Evolutionary conservation across 2,113 vertebrate genomes (phyloP).

Genomic region (Sylvia atricapilla): DNA sequence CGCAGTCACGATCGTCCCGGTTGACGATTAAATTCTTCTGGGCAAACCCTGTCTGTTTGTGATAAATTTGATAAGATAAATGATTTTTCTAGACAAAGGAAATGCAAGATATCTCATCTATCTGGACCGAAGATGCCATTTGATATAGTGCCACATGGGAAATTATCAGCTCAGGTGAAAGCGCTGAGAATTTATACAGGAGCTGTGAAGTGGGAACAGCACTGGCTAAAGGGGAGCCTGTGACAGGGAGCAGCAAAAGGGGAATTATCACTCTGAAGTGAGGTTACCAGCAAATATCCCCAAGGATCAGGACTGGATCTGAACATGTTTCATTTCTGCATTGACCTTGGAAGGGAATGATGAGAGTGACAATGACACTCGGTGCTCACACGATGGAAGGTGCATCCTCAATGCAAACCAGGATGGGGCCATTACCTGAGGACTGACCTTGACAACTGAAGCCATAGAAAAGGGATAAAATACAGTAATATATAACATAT

Average conservation of each 20-base stretch:
- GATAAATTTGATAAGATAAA: constrained; percentile 58
- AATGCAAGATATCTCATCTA: constrained; percentile 40
- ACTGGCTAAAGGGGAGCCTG: neutral
- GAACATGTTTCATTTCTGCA: constrained; percentile 7
- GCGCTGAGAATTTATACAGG: neutral
- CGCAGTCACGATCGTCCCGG: neutral
- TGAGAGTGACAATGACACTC: neutral
- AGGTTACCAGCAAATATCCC: constrained; percentile 15
- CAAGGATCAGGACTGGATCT: neutral
- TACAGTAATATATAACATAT: neutral
- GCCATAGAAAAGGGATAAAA: neutral
- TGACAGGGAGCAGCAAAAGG: neutral
- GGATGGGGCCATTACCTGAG: neutral
- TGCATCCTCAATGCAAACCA: neutral
- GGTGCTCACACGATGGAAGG: neutral
- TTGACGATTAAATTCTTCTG: neutral
- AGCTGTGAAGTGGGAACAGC: neutral
- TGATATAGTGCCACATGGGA: constrained; percentile 52
- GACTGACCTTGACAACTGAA: constrained; percentile 18
- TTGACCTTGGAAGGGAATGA: constrained; percentile 14
- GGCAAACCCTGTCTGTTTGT: neutral
- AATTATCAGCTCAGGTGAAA: constrained; percentile 37
- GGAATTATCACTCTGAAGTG: constrained; percentile 25
- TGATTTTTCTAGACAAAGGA: constrained; percentile 47
- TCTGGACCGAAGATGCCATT: neutral